phyloP scores from a whole-genome alignment of 2,113 vertebrate genomes.

The Morone chrysops region DNA sequence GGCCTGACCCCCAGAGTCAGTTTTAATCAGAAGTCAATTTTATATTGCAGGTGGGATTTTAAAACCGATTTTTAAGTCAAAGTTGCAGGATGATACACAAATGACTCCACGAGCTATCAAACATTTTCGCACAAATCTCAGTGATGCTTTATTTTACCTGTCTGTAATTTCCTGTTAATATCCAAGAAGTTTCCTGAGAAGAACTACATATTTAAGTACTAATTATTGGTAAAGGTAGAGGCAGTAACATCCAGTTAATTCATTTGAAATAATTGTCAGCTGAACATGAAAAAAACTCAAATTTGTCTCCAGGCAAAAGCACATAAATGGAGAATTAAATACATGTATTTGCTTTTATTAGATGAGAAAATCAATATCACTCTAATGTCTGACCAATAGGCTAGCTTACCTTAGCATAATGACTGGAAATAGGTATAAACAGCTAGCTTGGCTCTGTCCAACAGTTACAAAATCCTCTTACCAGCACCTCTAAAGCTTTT shows the following conservation, averaged over 20 bases:
- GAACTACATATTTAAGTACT: not conserved
- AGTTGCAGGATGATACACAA: not conserved
- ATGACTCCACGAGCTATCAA: not conserved
- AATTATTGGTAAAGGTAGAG: constrained; percentile 3
- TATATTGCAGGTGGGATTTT: constrained; percentile 18
- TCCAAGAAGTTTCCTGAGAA: not conserved
- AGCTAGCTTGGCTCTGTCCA: not conserved
- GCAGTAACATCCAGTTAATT: not conserved
- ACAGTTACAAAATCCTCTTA: not conserved
- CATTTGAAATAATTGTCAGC: not conserved
- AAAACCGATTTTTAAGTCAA: constrained; percentile 7
- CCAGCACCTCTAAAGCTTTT: not conserved
- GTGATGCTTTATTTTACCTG: not conserved
- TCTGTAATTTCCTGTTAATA: not conserved
- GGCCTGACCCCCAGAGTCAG: constrained; percentile 27
- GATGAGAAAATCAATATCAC: not conserved
- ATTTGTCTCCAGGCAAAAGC: not conserved
- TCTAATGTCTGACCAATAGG: not conserved
- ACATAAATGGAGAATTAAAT: not conserved
- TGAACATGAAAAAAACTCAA: not conserved
- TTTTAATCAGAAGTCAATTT: constrained; percentile 13
- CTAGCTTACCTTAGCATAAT: constrained; percentile 14
- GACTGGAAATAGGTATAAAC: not conserved
- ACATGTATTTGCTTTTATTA: not conserved
- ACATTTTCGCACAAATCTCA: not conserved